Base-by-base conservation (phyloP, 2,113 vertebrate species). In the Sceloporus undulatus region DNA sequence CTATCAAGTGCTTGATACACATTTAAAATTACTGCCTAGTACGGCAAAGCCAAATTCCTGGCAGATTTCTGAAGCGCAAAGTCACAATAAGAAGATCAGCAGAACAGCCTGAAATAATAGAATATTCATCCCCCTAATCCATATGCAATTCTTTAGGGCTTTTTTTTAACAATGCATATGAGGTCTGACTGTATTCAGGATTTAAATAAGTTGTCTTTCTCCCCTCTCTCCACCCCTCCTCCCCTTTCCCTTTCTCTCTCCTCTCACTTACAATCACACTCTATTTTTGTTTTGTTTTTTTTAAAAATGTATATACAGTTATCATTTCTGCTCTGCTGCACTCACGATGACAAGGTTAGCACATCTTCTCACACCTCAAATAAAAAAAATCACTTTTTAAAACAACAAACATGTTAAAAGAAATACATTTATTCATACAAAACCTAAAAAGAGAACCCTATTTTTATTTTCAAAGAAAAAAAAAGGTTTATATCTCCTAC, bases 111-210 rank as follows among this genome's bases (percentile, higher is more conserved):
- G 97, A 98, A 98, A 99, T 98, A 98, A 98, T 98, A 98, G 98
- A 99, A 98, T 98, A 98, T 98, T 98, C 98, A 98, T 98, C 98
- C 98, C 98, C 98, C 97, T 99, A 98, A 99, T 99, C 98, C 98
- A 98, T 98, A 98, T 98, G 98, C 98, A 98, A 98, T 99, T 98
- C 98, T 98, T 98, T 98, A 97, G 97, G 96, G 96, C 96, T 97
- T 98, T 98, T 97, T 97, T 96, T 97, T 95, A 95, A 96, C 95
- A 96, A 98, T 97, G 97, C 97, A 98, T 98, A 97, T 98, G 97
- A 98, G 97, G 96, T 96, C 95, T 96, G 96, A 95, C 95, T 96
- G 92, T 97, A 97, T 97, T 96, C 96, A 91, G 94, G 95, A 96
- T 97, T 98, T 98, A 98, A 98, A 98, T 98, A 97, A 97, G 96